phyloP scores from a whole-genome alignment of 2,888 invertebrate species.

The Nymphalis c-album region DNA sequence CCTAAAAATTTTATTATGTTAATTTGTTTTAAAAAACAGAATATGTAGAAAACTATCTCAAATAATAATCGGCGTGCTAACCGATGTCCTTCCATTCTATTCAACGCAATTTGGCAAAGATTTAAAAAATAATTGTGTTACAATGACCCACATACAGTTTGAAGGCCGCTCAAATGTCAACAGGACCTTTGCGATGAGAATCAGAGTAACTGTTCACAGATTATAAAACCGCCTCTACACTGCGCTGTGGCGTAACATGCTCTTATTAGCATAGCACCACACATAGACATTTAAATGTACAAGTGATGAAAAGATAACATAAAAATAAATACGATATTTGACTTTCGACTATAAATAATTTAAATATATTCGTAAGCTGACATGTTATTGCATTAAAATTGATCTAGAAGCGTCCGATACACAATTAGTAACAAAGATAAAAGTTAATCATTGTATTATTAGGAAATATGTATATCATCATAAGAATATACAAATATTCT shows the following conservation, averaged over 20 bases:
- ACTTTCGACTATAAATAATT: no score
- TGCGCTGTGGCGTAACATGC: slow-evolving; percentile 27
- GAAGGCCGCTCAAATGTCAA: slow-evolving; percentile 73
- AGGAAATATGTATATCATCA: no score
- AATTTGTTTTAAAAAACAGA: no score
- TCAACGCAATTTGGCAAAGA: slow-evolving; percentile 23
- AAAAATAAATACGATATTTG: neutral
- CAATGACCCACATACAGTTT: slow-evolving; percentile 65
- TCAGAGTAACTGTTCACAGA: slow-evolving; percentile 54
- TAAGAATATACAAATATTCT: no score
- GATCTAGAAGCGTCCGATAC: no score
- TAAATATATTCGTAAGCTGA: no score
- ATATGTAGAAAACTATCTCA: neutral
- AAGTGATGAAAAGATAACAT: neutral
- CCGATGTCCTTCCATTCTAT: slow-evolving; percentile 7
- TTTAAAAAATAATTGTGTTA: slow-evolving; percentile 41
- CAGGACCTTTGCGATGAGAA: slow-evolving; percentile 72
- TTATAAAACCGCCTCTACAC: slow-evolving; percentile 26
- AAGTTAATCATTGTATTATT: no score
- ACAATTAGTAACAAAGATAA: no score
- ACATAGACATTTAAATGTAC: neutral
- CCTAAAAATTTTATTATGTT: no score
- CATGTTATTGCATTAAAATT: no score
- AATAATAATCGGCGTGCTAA: neutral
- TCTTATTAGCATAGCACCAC: slow-evolving; percentile 30